Base-by-base conservation (phyloP, 53 echinoderm and acorn worm species). In the Paracentrotus lividus region DNA sequence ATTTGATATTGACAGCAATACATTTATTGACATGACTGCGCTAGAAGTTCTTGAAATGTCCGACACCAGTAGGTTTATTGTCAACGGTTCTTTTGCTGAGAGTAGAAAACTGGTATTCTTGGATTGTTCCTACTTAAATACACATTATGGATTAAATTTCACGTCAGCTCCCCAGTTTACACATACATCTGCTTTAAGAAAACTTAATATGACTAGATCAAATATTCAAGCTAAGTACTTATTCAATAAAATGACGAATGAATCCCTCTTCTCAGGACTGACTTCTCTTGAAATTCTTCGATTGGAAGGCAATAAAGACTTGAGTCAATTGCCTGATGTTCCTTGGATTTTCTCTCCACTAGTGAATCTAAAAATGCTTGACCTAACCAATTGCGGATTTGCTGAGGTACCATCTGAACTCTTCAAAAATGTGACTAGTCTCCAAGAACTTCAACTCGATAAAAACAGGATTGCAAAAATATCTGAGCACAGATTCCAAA, bases 261-360 rank as follows among this genome's bases (percentile, higher is more conserved):
- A 29, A 27, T 85, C 85, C 8, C 26, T 85, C 14, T 85, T 85
- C 31, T 2, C 5, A 20, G 85, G 85, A 8, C 85, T 85, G 49
- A 15, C 7, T 27, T 85, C 85, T 8, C 15, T 85, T 8, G 51
- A 85, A 26, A 85, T 53, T 29, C 85, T 85, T 29, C 13, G 0
- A 29, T 85, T 85, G 31, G 32, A 13, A 49, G 53, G 53, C 16
- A 85, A 85, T 85, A n/a, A n/a, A n/a, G 31, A 52, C 85, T 53
- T 85, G 4, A 26, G 21, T 3, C 21, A 5, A 7, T 27, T 85
- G 40, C 85, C 49, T 43, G 27, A 49, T 85, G 31, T 51, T n/a
- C 31, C 85, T 26, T 85, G 29, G 27, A 49, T 85, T 15, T 85
- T 85, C 29, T 85, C 85, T 29, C 85, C 85, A 12, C 53, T 85